Base-by-base conservation (phyloP, 2,797 vertebrate genomes). In the Adelosebastes latens region DNA sequence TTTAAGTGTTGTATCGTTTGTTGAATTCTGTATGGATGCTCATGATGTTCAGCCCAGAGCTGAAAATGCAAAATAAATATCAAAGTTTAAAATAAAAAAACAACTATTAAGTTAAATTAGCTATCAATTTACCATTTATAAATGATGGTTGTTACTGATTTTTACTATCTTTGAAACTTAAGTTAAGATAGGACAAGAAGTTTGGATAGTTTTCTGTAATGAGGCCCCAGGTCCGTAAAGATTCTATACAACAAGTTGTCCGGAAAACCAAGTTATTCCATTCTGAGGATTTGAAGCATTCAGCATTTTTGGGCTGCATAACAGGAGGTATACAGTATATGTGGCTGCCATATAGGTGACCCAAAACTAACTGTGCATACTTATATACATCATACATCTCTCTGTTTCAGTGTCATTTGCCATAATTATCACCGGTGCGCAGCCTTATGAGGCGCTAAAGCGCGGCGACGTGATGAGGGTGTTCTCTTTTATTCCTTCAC, bases 401-500 rank as follows among this genome's bases (percentile, higher is more conserved):
- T 87, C 18, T 52, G 59, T 77, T 80, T 83, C 72, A 75, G n/a
- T 88, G 72, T 36, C n/a, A 12, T 86, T 77, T 81, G 49, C 75
- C 29, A 42, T 84, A 87, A 86, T 89, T 82, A 89, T 80, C 49
- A 63, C 61, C 62, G 65, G 34, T 79, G 42, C 27, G 34, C 7
- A 3, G 83, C 66, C 72, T 88, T 83, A 83, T 76, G 72, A 84
- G 77, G 74, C 36, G 34, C 67, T 85, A 86, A 89, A 79, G 72
- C 75, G 63, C 58, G 75, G 75, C 14, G 59, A 80, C 80, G 80
- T 83, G 80, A 91, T 82, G 83, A 89, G 85, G 82, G 80, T 88
- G 81, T 89, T 88, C 75, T 60, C 80, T 72, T 89, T 88, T 89
- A 86, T 90, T 89, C 81, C 83, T 78, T 84, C 79, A 79, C 79